These are phyloP conservation scores for Porites evermanni DNA, from an alignment of 92 coral and sea anemone genomes.

Conservation along the genomic window DNA sequence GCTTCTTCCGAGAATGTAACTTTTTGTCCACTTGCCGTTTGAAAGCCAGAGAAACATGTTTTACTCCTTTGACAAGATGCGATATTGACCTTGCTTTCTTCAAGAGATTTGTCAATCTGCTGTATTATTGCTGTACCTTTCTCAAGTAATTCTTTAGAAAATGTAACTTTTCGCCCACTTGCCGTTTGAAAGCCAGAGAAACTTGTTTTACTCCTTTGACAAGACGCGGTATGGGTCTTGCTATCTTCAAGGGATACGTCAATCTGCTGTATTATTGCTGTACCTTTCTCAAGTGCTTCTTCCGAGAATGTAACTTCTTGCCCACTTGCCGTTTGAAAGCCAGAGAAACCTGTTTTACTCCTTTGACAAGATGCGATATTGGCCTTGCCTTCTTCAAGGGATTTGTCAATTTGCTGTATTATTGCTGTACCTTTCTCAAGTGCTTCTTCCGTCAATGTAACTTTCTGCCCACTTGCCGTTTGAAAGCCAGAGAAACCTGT, in stretches of 20 bases:
- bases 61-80: neutral
- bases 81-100: neutral
- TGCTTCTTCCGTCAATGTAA: slow-evolving; percentile 60
- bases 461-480: slow-evolving; percentile 71
- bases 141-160: slow-evolving; percentile 47
- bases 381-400: neutral
- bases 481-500: slow-evolving; percentile 54
- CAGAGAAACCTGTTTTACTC: neutral
- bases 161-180: slow-evolving; percentile 44
- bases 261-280: slow-evolving; percentile 6
- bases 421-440: slow-evolving; percentile 56
- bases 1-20: slow-evolving; percentile 46
- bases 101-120: neutral
- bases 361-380: neutral
- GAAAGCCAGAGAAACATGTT: neutral
- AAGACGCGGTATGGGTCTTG: neutral
- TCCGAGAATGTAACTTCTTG: slow-evolving; percentile 52
- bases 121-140: slow-evolving; percentile 35
- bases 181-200: slow-evolving; percentile 33
- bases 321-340: slow-evolving; percentile 51
- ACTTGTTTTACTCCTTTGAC: neutral
- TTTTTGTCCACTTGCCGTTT: slow-evolving; percentile 23
- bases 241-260: neutral
- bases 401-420: slow-evolving; percentile 13
- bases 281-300: slow-evolving; percentile 56